These are phyloP conservation scores for Pentamera pediparva DNA, from an alignment of 53 echinoderm and acorn worm genomes.

Conservation along the genomic window DNA sequence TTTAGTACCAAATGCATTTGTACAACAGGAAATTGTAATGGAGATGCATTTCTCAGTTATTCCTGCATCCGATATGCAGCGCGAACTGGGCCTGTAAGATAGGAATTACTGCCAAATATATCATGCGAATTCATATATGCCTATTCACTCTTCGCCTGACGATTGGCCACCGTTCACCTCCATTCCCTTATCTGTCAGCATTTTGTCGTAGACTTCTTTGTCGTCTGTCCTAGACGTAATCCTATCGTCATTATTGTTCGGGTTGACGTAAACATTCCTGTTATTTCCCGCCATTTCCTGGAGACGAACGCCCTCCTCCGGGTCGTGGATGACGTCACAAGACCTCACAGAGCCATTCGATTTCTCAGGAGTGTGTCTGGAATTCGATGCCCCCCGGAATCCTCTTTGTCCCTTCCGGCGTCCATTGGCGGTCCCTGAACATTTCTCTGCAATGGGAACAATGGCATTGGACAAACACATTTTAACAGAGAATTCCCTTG, in stretches of 20 bases:
- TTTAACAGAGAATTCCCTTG: no score
- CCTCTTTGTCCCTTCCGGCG: background rate
- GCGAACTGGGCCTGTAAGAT: no score
- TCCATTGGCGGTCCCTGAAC: background rate
- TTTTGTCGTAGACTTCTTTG: background rate
- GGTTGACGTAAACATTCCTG: constrained; percentile 16
- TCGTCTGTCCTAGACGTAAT: background rate
- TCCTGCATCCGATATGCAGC: no score
- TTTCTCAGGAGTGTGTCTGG: constrained; percentile 12
- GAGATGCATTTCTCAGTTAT: no score
- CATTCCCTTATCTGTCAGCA: constrained; percentile 6
- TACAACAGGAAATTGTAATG: no score
- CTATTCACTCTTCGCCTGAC: background rate
- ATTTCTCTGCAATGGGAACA: constrained; percentile 23
- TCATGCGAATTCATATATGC: no score
- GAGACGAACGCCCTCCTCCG: constrained; percentile 6
- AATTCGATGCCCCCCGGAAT: background rate
- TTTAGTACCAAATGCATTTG: no score
- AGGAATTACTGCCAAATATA: no score
- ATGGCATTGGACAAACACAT: no score
- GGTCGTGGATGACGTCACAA: constrained; percentile 31
- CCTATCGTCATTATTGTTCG: constrained; percentile 4
- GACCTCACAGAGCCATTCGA: constrained; percentile 17
- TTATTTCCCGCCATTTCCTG: background rate
- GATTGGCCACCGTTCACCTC: background rate